Evolutionary conservation across 2,888 invertebrate genomes (phyloP).

Genomic region (Heliconius hortense): DNA sequence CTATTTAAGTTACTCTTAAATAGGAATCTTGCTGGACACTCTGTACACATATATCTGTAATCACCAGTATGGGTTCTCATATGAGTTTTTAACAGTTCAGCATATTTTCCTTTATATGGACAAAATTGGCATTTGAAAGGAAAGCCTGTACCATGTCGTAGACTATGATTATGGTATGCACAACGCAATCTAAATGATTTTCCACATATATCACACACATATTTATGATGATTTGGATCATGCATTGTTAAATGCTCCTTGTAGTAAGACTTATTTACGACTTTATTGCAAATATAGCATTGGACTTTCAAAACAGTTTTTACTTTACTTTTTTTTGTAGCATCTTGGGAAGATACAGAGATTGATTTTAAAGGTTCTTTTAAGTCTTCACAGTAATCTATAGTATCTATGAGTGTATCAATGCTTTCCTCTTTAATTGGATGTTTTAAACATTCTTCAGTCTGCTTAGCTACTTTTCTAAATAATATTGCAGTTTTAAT

Average conservation of each 20-base stretch:
- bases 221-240: slow-evolving; percentile 52
- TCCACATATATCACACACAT: slow-evolving; percentile 55
- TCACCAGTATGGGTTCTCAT: slow-evolving; percentile 54
- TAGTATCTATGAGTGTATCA: slow-evolving; percentile 32
- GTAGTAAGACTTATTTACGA: slow-evolving; percentile 52
- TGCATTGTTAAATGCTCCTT: slow-evolving; percentile 54
- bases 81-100: slow-evolving; percentile 52
- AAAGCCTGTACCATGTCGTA: slow-evolving; percentile 53
- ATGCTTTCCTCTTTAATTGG: slow-evolving; percentile 43
- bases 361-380: slow-evolving; percentile 21
- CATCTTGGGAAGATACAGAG: background rate
- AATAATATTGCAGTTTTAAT: slow-evolving; percentile 59
- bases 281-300: slow-evolving; percentile 52
- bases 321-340: slow-evolving; percentile 25
- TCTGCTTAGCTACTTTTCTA: slow-evolving; percentile 57
- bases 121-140: slow-evolving; percentile 53
- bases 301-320: slow-evolving; percentile 49
- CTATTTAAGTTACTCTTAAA: slow-evolving; percentile 58
- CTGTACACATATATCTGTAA: slow-evolving; percentile 56
- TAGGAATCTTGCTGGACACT: slow-evolving; percentile 56
- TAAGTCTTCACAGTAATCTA: slow-evolving; percentile 42
- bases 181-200: slow-evolving; percentile 53
- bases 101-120: slow-evolving; percentile 53
- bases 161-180: slow-evolving; percentile 55
- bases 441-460: slow-evolving; percentile 54